Evolutionary conservation across 2,113 vertebrate genomes (phyloP), one percentile per base, ranked within the genome.

Genomic region (Silurus glanis): DNA sequence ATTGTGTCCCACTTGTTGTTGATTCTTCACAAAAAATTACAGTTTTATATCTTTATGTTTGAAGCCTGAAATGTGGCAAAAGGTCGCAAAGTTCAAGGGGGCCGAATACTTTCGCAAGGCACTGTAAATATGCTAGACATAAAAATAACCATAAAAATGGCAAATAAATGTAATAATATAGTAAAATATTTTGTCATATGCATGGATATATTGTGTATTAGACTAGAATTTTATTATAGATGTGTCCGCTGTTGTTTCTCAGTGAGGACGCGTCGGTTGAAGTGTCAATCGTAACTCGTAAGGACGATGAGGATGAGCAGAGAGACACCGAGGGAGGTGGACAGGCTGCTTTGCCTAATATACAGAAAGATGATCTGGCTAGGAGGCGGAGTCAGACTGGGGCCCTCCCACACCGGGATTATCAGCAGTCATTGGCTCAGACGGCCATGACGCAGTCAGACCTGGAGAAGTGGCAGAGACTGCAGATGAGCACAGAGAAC

Each of bases 401-500:
- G 56, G 84, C 91, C 12, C 85, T 88, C 89, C 92, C 94, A 75
- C 94, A 92, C 2, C 94, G 82, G n/a, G 95, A 95, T 13, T 92
- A 94, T 67, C 92, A 75, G 0, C 82, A 72, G 0, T 89, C 87
- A 90, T 97, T 97, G 91, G 90, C 92, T 81, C 92, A 92, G 78
- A 88, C 94, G 0, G 90, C 92, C 87, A 95, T 98, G 90, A 98
- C 96, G 85, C 94, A 95, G 92, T 95, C 96, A n/a, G 97, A 98
- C 91, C 78, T 97, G 93, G 94, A 97, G 92, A 98, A 96, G 1
- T 99, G 98, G 97, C 94, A 97, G 92, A 97, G 95, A 82, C 90
- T 99, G 88, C 96, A 95, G 92, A 94, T 97, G 88, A 96, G 94
- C 87, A 95, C 93, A 89, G 95, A 97, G 84, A 89, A 92, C 88